These are phyloP conservation scores for Gadus macrocephalus DNA, from an alignment of 2,113 vertebrate species.

Conservation along the genomic window DNA sequence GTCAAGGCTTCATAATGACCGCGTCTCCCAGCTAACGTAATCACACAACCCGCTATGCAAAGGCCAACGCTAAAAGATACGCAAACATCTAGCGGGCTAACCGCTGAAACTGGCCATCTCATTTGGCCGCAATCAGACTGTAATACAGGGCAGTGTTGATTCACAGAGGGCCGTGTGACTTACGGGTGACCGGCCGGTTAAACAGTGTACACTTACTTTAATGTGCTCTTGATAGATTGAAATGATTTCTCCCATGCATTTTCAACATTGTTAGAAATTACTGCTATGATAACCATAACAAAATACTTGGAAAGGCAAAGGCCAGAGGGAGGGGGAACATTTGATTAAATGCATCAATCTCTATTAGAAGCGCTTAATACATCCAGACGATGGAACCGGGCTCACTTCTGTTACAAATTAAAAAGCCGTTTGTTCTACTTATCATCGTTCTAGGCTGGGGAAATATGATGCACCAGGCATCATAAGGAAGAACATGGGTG, in stretches of 20 bases:
- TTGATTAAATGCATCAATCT: constrained; percentile 73
- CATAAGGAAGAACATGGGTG: neutral
- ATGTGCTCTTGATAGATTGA: constrained; percentile 57
- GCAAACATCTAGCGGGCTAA: neutral
- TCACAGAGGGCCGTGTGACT: constrained; percentile 41
- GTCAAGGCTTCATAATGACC: too few relatives aligned
- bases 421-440: constrained; percentile 48
- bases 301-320: constrained; percentile 47
- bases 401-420: constrained; percentile 42
- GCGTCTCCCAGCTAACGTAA: too few relatives aligned
- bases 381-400: constrained; percentile 36
- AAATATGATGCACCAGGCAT: neutral
- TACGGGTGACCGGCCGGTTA: constrained; percentile 42
- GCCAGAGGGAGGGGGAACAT: constrained; percentile 44
- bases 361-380: constrained; percentile 34
- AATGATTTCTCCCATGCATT: constrained; percentile 39
- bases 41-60: too few relatives aligned
- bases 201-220: constrained; percentile 51
- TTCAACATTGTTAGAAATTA: constrained; percentile 52
- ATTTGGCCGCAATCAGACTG: constrained; percentile 55
- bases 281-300: constrained; percentile 61
- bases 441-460: constrained; percentile 4
- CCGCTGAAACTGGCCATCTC: constrained; percentile 35
- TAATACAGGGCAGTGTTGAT: constrained; percentile 56
- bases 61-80: too few relatives aligned